Evolutionary conservation across 2,888 invertebrate genomes (phyloP), one percentile per base, ranked within the genome.

Genomic region (Pristionchus mayeri): DNA sequence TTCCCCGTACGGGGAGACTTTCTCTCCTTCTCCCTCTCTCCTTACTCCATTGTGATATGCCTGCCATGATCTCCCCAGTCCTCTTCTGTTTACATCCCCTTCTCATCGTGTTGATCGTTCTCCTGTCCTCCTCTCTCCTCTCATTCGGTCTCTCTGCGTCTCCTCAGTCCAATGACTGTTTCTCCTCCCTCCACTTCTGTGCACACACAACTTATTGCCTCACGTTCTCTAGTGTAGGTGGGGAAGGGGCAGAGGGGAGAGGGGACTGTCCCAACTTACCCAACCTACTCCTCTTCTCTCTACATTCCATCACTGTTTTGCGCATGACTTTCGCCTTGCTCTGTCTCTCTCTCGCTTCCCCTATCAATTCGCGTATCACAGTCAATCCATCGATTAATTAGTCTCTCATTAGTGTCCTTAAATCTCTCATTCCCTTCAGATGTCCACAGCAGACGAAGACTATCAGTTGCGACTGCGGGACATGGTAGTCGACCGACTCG

Each of bases 401-500:
- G 34, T 40, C 48, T 3, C 9, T 57, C 80, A 24, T 34, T 30
- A 30, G 18, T 52, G 27, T 50, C 34, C 52, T 34, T 52, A 16
- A 54, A 54, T 54, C 21, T 16, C 4, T n/a, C 21, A 7, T 40
- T 75, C 67, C n/a, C 34, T 80, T 57, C 80, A 52, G 52, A 84
- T 71, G 84, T 21, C 75, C 18, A 71, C 37, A 50, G 40, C 54
- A 37, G 84, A 84, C 34, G 84, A 84, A 34, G 84, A 84, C 75
- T 84, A 84, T 34, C 75, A 71, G 40, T 37, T 40, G 7, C 84
- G 84, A 18, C 37, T 84, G 40, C 34, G 75, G 24, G 84, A 84
- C 21, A 84, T 84, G 84, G 84, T 84, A 16, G 75, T 84, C 52
- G 84, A 84, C 40, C 71, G 84, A 54, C 84, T 84, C 16, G 84